Evolutionary conservation across 2,888 invertebrate genomes (phyloP).

Genomic region (Nomada goodeniana): DNA sequence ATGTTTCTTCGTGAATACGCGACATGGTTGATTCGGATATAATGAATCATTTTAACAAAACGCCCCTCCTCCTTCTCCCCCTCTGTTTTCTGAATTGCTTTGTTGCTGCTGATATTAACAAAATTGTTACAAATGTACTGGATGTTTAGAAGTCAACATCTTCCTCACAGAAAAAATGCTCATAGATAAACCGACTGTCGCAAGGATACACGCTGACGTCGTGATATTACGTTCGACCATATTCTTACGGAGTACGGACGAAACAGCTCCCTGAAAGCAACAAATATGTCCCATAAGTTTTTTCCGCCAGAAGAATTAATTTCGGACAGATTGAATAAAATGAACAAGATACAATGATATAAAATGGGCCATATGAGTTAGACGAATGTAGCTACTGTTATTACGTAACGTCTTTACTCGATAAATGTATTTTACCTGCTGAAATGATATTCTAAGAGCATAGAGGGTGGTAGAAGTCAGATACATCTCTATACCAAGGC

Average conservation of each 20-base stretch:
- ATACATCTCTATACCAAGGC: conserved; percentile 75
- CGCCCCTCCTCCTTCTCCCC: background rate
- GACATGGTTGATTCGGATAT: background rate
- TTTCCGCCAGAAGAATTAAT: too few species aligned
- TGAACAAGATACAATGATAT: background rate
- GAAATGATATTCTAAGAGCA: conserved; percentile 77
- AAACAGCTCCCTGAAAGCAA: conserved; percentile 35
- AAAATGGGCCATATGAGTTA: background rate
- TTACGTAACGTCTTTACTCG: conserved; percentile 13
- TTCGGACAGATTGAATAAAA: background rate
- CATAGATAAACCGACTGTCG: conserved; percentile 79
- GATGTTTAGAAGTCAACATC: conserved; percentile 76
- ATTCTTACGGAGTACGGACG: conserved; percentile 65
- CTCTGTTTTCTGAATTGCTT: background rate
- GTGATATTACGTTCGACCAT: conserved; percentile 73
- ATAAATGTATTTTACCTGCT: conserved; percentile 72
- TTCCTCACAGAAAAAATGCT: conserved; percentile 81
- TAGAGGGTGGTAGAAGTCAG: conserved; percentile 73
- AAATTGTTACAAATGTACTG: conserved; percentile 65
- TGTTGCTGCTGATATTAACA: conserved; percentile 41
- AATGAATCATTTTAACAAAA: conserved; percentile 20
- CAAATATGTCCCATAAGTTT: background rate
- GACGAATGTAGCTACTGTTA: background rate
- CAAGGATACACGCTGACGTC: conserved; percentile 77
- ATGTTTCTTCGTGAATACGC: background rate